A percentile compares a stretch with the other conserved stretches of the same genome.
These are phyloP conservation scores for Arion vulgaris DNA, from an alignment of 1,140 invertebrate genomes.

Conservation along the genomic window DNA sequence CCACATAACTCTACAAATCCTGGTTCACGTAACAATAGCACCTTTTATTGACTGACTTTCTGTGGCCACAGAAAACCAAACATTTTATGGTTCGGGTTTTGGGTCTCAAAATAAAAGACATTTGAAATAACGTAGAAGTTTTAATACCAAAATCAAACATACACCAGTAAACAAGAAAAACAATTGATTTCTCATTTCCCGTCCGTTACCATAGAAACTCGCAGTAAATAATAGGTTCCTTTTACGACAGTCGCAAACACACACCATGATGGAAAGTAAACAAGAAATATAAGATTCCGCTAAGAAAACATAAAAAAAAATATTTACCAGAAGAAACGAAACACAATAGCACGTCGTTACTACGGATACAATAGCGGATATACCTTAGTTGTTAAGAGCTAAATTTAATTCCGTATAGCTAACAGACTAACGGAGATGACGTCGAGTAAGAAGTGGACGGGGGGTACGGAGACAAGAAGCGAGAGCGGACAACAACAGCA, in stretches of 20 bases:
- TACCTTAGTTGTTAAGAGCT: neutral
- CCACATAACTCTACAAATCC: neutral
- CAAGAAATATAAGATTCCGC: neutral
- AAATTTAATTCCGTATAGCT: neutral
- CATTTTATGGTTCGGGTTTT: neutral
- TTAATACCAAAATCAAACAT: conserved; percentile 3
- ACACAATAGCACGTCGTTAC: neutral
- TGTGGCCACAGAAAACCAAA: neutral
- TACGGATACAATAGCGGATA: neutral
- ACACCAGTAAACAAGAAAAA: neutral
- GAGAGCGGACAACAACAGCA: conserved; percentile 10
- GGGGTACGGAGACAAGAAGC: neutral
- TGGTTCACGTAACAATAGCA: neutral
- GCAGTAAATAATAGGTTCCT: conserved; percentile 12
- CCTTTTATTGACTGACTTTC: neutral
- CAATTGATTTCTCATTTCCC: neutral
- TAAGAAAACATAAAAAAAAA: neutral
- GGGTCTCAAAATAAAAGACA: neutral
- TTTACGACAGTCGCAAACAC: conserved; percentile 9
- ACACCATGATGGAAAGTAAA: neutral
- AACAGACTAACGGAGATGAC: neutral
- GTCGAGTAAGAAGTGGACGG: too few relatives aligned
- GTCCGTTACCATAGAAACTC: neutral
- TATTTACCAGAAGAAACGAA: conserved; percentile 9
- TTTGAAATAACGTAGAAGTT: neutral